Base-by-base conservation (phyloP, 2,113 vertebrate species). In the Trochalopteron elliotii region DNA sequence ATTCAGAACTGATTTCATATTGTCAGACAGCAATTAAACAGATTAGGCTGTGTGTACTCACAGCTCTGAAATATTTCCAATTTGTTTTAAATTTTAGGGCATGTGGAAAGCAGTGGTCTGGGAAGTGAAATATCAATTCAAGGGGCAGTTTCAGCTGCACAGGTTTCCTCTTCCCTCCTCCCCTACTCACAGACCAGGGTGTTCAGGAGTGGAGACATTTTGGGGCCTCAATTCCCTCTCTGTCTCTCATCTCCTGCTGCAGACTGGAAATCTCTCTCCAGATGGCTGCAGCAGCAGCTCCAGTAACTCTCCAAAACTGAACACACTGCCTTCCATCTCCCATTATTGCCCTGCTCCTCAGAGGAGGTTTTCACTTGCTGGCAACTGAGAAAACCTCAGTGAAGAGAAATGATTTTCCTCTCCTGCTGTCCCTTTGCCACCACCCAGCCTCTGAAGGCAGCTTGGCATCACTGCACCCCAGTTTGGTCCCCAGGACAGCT, bases 1-100 rank as follows among this genome's bases (percentile, higher is more conserved):
- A 97, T 96, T 96, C 95, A 96, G 94, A 95, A 92, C 94, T 95
- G 94, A 97, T 97, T 96, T 93, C 88, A 92, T 95, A 96, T 96
- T 95, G 96, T 95, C 93, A 95, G 94, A 81, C 91, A 95, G 95
- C 94, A 97, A 97, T 97, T 97, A 97, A 76, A 88, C 94, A 96
- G 93, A 97, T 97, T 96, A 95, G 60, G 76, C 92, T 93, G 96
- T 94, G 89, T 94, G 81, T 39, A 96, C 92, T 93, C 89, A 53
- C 79, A 87, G 42, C 30, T 71, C 80, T 90, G 89, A 94, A 94
- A 87, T 89, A 92, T 22, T 93, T 92, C 65, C 78, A 76, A n/a
- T 79, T 94, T 89, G 61, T 59, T 96, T 94, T 96, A 88, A 93
- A 87, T 97, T 47, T 93, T 65, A 52, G 69, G 55, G 77, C 76